A percentile compares a stretch with the other conserved stretches of the same genome.
Evolutionary conservation across 2,888 invertebrate species (phyloP).

Genomic region (Pristionchus fissidentatus): DNA sequence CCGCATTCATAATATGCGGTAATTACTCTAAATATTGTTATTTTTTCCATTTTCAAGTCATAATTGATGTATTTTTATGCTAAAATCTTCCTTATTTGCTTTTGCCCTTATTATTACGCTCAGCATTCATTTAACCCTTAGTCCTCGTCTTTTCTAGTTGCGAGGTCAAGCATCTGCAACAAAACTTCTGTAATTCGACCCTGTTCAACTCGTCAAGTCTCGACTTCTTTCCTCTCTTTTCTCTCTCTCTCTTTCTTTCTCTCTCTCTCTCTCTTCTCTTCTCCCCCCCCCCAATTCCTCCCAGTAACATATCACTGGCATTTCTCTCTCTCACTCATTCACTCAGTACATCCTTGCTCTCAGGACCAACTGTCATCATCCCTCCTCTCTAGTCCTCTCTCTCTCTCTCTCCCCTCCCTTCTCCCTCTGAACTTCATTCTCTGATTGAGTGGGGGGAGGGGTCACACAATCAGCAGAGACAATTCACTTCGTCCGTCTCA

Average conservation of each 20-base stretch:
- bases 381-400: background rate
- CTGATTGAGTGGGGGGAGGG: constrained; percentile 39
- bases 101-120: too few relatives aligned
- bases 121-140: too few relatives aligned
- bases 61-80: too few relatives aligned
- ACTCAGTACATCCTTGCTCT: background rate
- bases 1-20: too few relatives aligned
- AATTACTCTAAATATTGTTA: too few relatives aligned
- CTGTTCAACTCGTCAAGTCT: constrained; percentile 33
- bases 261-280: background rate
- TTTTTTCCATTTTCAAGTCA: too few relatives aligned
- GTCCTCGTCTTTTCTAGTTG: too few relatives aligned
- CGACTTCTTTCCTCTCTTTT: constrained; percentile 6
- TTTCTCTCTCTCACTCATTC: background rate
- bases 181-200: too few relatives aligned
- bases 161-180: too few relatives aligned
- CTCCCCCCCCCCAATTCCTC: background rate
- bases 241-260: background rate
- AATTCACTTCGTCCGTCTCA: background rate
- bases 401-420: background rate
- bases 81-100: too few relatives aligned
- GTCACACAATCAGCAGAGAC: constrained; percentile 32
- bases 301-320: constrained; percentile 22
- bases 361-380: constrained; percentile 30
- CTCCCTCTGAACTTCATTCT: constrained; percentile 32